Conservation (phyloP, 2,797 vertebrate species). For the Dicrostonyx torquatus region DNA sequence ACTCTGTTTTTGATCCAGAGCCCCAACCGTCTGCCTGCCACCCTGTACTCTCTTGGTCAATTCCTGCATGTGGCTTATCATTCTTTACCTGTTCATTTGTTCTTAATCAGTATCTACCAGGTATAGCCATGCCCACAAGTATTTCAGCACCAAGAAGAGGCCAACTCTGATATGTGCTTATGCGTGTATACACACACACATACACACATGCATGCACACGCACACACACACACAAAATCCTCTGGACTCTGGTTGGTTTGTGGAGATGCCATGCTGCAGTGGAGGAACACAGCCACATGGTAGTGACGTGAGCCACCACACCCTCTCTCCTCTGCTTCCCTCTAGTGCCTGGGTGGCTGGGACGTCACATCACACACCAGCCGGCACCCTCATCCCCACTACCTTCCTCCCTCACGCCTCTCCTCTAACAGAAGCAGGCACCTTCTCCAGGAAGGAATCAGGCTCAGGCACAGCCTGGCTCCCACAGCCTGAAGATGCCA, state of each 20-base stretch:
- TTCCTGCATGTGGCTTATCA: background rate
- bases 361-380: constrained; percentile 45
- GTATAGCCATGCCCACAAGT: background rate
- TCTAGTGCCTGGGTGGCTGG: constrained; percentile 45
- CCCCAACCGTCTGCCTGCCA: background rate
- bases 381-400: background rate
- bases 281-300: background rate
- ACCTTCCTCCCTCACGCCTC: constrained; percentile 60
- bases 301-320: constrained; percentile 48
- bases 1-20: background rate
- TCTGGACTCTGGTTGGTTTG: background rate
- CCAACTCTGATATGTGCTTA: background rate
- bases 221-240: too few species aligned
- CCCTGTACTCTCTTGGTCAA: fast-evolving
- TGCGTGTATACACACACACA: fast-evolving
- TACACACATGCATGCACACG: background rate
- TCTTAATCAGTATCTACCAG: background rate
- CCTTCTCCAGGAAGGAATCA: constrained; percentile 70
- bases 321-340: constrained; percentile 59
- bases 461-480: constrained; percentile 60
- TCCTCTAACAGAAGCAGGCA: constrained; percentile 24
- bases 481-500: constrained; percentile 61
- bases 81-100: background rate
- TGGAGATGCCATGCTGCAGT: background rate
- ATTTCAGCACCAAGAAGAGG: background rate